Percentiles rank a stretch among this genome's conserved stretches.
These are phyloP conservation scores for Calliphora vicina DNA, from an alignment of 1,140 invertebrate genomes.

Conservation along the genomic window DNA sequence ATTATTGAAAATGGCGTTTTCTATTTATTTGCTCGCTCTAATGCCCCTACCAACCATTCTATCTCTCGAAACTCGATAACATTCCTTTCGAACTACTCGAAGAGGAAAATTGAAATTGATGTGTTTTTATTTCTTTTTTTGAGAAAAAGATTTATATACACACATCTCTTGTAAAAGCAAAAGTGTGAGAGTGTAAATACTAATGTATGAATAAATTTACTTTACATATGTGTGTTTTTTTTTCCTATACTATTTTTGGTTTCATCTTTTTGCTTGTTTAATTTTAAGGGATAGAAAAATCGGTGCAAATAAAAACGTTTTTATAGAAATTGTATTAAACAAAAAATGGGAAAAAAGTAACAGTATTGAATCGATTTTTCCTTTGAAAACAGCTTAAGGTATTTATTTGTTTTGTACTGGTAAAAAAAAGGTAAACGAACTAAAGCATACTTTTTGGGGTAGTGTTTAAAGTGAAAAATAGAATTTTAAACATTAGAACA, in stretches of 20 bases:
- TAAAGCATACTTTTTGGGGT: neutral
- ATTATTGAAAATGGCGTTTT: slow-evolving; percentile 57
- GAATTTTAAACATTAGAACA: too few relatives aligned
- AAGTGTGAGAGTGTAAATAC: neutral
- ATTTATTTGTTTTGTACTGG: neutral
- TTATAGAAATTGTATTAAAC: neutral
- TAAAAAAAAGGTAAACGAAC: neutral
- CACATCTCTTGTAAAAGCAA: neutral
- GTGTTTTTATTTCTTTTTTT: neutral
- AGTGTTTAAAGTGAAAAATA: neutral
- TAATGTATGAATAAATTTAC: slow-evolving; percentile 11
- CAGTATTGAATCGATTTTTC: neutral
- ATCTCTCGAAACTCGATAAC: neutral
- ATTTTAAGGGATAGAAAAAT: neutral
- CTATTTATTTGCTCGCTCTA: slow-evolving; percentile 38
- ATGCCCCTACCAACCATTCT: neutral
- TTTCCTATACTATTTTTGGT: neutral
- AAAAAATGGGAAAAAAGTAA: neutral
- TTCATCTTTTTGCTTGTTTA: neutral
- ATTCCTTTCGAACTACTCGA: neutral
- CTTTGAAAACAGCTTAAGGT: slow-evolving; percentile 13
- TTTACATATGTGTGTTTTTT: neutral
- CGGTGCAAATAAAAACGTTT: neutral
- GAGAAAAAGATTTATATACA: neutral
- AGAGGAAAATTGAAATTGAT: slow-evolving; percentile 13